Conservation (phyloP, 2,113 vertebrate species). For the Bubo bubo region DNA sequence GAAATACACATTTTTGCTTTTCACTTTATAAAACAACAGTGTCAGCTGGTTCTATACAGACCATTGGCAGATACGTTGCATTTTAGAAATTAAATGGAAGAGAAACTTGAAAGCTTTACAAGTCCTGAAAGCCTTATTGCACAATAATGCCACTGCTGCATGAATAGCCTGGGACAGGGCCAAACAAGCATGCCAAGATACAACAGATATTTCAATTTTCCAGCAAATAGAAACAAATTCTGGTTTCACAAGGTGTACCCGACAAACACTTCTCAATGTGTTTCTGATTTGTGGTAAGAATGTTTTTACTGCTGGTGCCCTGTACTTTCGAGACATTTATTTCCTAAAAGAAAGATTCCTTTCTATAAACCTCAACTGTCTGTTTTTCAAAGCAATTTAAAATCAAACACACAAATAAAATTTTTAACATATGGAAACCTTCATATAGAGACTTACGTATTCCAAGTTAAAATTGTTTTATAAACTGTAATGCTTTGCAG, state of each 20-base stretch:
- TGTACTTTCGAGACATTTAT: slow-evolving; percentile 81
- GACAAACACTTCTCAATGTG: slow-evolving; percentile 75
- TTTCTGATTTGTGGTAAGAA: slow-evolving; percentile 86
- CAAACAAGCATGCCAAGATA: slow-evolving; percentile 76
- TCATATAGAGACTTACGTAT: slow-evolving; percentile 87
- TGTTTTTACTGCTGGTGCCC: slow-evolving; percentile 86
- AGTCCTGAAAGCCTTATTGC: slow-evolving; percentile 30
- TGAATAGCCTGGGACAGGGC: slow-evolving; percentile 70
- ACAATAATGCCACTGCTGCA: slow-evolving; percentile 47
- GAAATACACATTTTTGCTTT: slow-evolving; percentile 72
- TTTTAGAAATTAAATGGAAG: slow-evolving; percentile 64
- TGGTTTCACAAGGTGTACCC: slow-evolving; percentile 73
- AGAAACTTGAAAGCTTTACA: slow-evolving; percentile 10
- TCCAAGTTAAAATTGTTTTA: slow-evolving; percentile 89
- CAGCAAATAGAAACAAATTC: slow-evolving; percentile 80
- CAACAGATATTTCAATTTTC: slow-evolving; percentile 82
- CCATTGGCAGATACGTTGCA: slow-evolving; percentile 74
- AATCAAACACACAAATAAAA: slow-evolving; percentile 86
- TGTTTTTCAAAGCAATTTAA: slow-evolving; percentile 91
- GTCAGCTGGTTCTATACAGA: slow-evolving; percentile 70
- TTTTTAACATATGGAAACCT: slow-evolving; percentile 91
- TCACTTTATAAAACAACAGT: slow-evolving; percentile 74
- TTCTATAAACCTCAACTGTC: slow-evolving; percentile 87
- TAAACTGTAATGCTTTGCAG: slow-evolving; percentile 92
- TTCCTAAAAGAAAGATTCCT: slow-evolving; percentile 82